phyloP scores from a whole-genome alignment of 37 sponge, comb jelly and placozoan species.

The Bolinopsis microptera region DNA sequence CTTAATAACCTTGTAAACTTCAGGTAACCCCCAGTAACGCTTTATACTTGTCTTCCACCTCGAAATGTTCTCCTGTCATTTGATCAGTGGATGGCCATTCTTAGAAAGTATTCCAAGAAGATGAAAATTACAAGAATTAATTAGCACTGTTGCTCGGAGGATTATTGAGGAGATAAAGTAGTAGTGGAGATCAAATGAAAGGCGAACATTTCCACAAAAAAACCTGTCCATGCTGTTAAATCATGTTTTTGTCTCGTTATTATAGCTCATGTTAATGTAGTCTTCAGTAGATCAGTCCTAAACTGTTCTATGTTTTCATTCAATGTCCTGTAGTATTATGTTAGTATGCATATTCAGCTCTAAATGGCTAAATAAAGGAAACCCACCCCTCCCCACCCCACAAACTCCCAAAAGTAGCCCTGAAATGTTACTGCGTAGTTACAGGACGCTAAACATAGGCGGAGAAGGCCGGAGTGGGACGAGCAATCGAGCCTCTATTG shows the following conservation, averaged over 20 bases:
- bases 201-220: not conserved
- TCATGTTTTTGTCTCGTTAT: not conserved
- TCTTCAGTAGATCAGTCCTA: too few species aligned
- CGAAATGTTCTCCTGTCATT: not conserved
- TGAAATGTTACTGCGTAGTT: not conserved
- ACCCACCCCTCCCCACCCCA: too few species aligned
- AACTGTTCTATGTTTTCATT: too few species aligned
- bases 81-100: not conserved
- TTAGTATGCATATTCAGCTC: too few species aligned
- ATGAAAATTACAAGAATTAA: too few species aligned
- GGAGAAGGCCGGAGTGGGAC: not conserved
- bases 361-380: too few species aligned
- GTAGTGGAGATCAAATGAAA: not conserved
- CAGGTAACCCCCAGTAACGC: not conserved
- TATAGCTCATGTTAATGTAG: too few species aligned
- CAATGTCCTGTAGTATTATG: too few species aligned
- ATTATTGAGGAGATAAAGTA: too few species aligned
- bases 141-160: too few species aligned
- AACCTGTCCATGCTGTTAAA: not conserved
- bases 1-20: slow-evolving; percentile 21
- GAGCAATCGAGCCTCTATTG: slow-evolving; percentile 49
- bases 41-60: not conserved
- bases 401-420: too few species aligned
- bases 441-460: slow-evolving; percentile 48
- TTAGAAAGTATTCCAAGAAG: too few species aligned